A percentile compares a stretch with the other conserved stretches of the same genome.
These are phyloP conservation scores for Octodon degus DNA, from an alignment of 2,113 vertebrate genomes.

Conservation along the genomic window DNA sequence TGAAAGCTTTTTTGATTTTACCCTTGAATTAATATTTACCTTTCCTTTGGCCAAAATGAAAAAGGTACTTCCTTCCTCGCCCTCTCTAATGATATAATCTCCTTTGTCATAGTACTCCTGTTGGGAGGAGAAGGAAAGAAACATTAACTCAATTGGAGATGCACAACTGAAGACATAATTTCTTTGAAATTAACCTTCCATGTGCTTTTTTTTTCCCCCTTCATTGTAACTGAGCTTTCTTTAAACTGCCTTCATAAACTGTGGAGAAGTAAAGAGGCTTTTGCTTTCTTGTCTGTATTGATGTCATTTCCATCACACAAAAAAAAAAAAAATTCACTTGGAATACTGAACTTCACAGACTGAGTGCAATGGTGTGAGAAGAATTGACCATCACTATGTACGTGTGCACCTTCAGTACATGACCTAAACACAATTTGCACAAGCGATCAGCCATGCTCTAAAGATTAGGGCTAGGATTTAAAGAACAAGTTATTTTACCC, in stretches of 20 bases:
- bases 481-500: not conserved
- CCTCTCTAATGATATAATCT: constrained; percentile 95
- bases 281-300: not conserved
- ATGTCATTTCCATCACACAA: not conserved
- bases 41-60: constrained; percentile 96
- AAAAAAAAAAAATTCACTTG: constrained; percentile 17
- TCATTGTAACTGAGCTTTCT: not conserved
- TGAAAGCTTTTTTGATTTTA: not conserved
- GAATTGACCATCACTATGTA: not conserved
- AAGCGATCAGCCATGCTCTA: not conserved
- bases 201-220: not conserved
- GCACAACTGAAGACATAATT: not conserved
- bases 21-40: constrained; percentile 84
- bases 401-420: not conserved
- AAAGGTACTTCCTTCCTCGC: constrained; percentile 96
- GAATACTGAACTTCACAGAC: not conserved
- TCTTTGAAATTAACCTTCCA: not conserved
- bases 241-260: not conserved
- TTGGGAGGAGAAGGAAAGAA: constrained; percentile 25
- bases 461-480: not conserved
- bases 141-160: not conserved
- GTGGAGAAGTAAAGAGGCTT: not conserved
- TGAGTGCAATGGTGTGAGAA: not conserved
- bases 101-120: constrained; percentile 95
- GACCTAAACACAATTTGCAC: not conserved